These are phyloP conservation scores for Hypomesus transpacificus DNA, from an alignment of 2,113 vertebrate genomes.

Conservation along the genomic window DNA sequence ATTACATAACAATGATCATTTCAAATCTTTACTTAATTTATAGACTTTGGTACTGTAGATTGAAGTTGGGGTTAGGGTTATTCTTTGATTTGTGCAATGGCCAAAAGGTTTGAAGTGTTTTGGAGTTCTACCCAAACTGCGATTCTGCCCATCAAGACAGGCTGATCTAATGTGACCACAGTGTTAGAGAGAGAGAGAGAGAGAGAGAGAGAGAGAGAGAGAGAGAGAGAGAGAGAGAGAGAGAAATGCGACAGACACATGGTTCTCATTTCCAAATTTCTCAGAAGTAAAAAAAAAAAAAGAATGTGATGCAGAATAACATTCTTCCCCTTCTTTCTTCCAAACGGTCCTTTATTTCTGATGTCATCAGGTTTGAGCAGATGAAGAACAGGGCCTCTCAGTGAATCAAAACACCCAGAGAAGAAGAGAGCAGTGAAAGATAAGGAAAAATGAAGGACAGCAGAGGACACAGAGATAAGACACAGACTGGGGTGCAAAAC, in stretches of 20 bases:
- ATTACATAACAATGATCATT: too few species aligned
- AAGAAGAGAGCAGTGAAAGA: not conserved
- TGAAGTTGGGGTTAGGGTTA: too few species aligned
- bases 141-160: not conserved
- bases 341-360: constrained; percentile 7
- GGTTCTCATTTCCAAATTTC: constrained; percentile 21
- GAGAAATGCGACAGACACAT: constrained; percentile 4
- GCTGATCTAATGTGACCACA: not conserved
- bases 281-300: not conserved
- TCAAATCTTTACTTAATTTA: too few species aligned
- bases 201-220: not conserved
- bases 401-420: not conserved
- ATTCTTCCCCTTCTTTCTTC: not conserved
- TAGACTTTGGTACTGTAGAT: too few species aligned
- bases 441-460: not conserved
- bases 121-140: not conserved
- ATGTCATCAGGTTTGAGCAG: constrained; percentile 16
- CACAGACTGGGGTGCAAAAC: too few species aligned
- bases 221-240: not conserved
- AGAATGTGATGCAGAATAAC: not conserved
- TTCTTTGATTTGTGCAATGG: too few species aligned
- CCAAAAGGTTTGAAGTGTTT: not conserved
- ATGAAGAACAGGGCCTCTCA: not conserved
- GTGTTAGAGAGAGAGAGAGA: not conserved
- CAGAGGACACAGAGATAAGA: too few species aligned